These are phyloP conservation scores for Xanthostigma xanthostigma DNA, from an alignment of 2,888 invertebrate genomes.

Conservation along the genomic window DNA sequence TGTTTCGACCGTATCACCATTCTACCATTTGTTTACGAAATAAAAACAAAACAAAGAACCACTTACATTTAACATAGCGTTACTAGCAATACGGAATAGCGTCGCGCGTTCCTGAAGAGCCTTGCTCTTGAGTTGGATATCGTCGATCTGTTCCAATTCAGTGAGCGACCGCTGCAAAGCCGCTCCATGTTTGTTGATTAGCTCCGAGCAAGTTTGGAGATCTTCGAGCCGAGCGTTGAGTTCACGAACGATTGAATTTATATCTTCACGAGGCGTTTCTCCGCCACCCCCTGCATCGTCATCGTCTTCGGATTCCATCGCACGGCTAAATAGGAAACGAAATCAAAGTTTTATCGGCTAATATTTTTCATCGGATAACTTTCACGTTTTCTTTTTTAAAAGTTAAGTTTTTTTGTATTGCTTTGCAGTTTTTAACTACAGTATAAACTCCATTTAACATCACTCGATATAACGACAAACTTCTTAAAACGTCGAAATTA, in stretches of 20 bases:
- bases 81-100: constrained; percentile 89
- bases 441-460: too few relatives aligned
- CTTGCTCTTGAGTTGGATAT: constrained; percentile 61
- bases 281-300: constrained; percentile 34
- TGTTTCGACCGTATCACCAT: too few relatives aligned
- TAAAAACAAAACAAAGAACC: not conserved
- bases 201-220: constrained; percentile 79
- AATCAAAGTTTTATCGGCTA: constrained; percentile 23
- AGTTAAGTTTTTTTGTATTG: too few relatives aligned
- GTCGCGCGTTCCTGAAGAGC: constrained; percentile 87
- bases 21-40: too few relatives aligned
- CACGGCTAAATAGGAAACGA: constrained; percentile 31
- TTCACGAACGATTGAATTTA: constrained; percentile 49
- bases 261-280: constrained; percentile 27
- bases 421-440: too few relatives aligned
- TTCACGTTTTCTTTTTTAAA: too few relatives aligned
- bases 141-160: constrained; percentile 56
- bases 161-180: constrained; percentile 67
- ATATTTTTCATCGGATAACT: too few relatives aligned
- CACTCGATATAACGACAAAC: too few relatives aligned
- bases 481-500: too few relatives aligned
- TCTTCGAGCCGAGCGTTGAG: constrained; percentile 74
- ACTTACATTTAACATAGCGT: constrained; percentile 90
- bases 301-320: constrained; percentile 49
- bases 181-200: constrained; percentile 77